phyloP scores from a whole-genome alignment of 1,140 invertebrate genomes.

The Copidosoma floridanum region DNA sequence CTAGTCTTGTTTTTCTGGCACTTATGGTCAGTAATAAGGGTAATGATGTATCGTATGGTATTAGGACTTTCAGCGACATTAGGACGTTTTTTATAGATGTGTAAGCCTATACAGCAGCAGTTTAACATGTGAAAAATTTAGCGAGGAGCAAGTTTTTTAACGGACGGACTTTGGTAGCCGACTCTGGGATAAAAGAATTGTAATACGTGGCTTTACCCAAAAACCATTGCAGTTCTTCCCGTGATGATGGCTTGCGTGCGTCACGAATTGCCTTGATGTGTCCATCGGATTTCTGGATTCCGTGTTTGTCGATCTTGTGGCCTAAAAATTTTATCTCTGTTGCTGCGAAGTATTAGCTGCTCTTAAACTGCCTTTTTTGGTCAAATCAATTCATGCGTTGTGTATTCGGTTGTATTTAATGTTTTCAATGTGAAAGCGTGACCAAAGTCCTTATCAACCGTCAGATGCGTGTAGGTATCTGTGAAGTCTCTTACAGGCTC shows the following conservation, averaged over 20 bases:
- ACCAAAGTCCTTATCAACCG: no score
- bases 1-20: slow-evolving; percentile 38
- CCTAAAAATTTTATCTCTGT: no score
- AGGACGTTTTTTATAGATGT: slow-evolving; percentile 19
- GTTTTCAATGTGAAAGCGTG: slow-evolving; percentile 34
- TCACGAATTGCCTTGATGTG: no score
- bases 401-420: no score
- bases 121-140: no score
- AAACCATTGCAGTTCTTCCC: slow-evolving; percentile 9
- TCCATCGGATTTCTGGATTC: no score
- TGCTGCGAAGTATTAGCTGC: slow-evolving; percentile 15
- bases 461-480: no score
- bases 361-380: slow-evolving; percentile 24
- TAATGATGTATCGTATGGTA: slow-evolving; percentile 33
- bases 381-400: no score
- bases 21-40: slow-evolving; percentile 46
- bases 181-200: slow-evolving; percentile 8
- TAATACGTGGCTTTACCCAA: no score
- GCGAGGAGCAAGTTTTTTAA: not conserved
- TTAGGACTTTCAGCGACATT: slow-evolving; percentile 25
- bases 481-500: not conserved
- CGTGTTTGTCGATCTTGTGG: no score
- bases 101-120: slow-evolving; percentile 17
- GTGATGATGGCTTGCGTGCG: slow-evolving; percentile 10
- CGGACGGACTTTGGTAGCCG: slow-evolving; percentile 13